Conservation (phyloP, 2,888 invertebrate species). For the Malthinus flaveolus region DNA sequence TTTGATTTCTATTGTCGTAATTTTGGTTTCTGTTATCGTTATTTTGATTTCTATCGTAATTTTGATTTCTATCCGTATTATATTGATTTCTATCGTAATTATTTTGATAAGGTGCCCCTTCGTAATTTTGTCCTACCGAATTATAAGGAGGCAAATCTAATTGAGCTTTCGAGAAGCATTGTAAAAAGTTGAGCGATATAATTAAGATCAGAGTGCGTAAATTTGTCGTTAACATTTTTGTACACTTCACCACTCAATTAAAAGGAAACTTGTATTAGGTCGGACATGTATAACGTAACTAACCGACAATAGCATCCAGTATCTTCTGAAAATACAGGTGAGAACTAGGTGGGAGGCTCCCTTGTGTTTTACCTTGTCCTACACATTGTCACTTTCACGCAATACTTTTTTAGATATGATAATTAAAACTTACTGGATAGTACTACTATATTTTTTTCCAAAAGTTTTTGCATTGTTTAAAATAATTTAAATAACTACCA, state of each 20-base stretch:
- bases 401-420: slow-evolving; percentile 11
- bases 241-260: slow-evolving; percentile 2
- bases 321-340: slow-evolving; percentile 46
- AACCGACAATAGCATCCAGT: slow-evolving; percentile 44
- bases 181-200: background rate
- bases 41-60: slow-evolving; percentile 6
- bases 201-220: slow-evolving; percentile 5
- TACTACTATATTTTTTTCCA: too few species aligned
- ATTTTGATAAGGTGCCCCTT: slow-evolving; percentile 20
- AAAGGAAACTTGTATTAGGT: slow-evolving; percentile 33
- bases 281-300: slow-evolving; percentile 42
- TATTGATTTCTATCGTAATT: slow-evolving; percentile 2
- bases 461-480: background rate
- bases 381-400: slow-evolving; percentile 45
- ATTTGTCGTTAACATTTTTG: slow-evolving; percentile 2
- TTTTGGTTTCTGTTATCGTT: background rate
- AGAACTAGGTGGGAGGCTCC: slow-evolving; percentile 43
- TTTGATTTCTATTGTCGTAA: background rate
- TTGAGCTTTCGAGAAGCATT: slow-evolving; percentile 29
- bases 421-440: too few species aligned
- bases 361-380: slow-evolving; percentile 44
- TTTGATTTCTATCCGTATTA: background rate
- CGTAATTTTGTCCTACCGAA: slow-evolving; percentile 16
- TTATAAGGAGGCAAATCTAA: slow-evolving; percentile 38
- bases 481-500: background rate